A percentile compares a stretch with the other conserved stretches of the same genome.
phyloP scores from a whole-genome alignment of 2,797 vertebrate genomes.

The Ambastaia sidthimunki region DNA sequence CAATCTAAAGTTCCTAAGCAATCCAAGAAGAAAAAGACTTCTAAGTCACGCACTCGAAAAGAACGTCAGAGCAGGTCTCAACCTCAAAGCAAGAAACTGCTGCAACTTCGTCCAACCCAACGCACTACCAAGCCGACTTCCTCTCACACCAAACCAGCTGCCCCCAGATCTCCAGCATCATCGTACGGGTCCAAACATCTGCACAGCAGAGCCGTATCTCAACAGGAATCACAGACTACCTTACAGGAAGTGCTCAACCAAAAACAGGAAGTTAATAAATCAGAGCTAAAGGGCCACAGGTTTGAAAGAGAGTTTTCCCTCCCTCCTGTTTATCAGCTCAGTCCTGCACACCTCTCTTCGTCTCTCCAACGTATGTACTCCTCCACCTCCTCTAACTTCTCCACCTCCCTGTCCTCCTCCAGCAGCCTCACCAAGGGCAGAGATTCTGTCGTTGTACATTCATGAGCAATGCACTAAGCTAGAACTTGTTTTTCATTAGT shows the following conservation, averaged over 20 bases:
- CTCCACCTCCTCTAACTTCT: slow-evolving; percentile 38
- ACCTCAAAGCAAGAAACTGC: slow-evolving; percentile 3
- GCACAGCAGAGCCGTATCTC: slow-evolving; percentile 1
- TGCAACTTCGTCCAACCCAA: slow-evolving; percentile 3
- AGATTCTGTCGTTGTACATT: neutral
- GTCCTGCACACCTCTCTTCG: slow-evolving; percentile 47
- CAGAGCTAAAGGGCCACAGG: slow-evolving; percentile 7
- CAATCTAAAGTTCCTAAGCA: slow-evolving; percentile 4
- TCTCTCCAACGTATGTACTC: slow-evolving; percentile 50
- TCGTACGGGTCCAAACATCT: neutral
- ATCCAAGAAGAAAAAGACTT: neutral
- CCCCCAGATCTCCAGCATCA: neutral
- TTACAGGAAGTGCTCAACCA: neutral
- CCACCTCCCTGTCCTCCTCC: slow-evolving; percentile 16
- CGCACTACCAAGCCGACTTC: neutral
- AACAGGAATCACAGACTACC: neutral
- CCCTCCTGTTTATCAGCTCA: slow-evolving; percentile 68
- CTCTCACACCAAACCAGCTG: neutral
- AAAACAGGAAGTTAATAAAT: slow-evolving; percentile 7
- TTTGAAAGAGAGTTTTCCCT: slow-evolving; percentile 60
- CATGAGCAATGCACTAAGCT: neutral
- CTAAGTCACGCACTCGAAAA: neutral
- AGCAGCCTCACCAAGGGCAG: slow-evolving; percentile 12
- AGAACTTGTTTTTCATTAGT: neutral
- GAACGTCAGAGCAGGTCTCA: slow-evolving; percentile 8